phyloP scores from a whole-genome alignment of 1,140 invertebrate genomes.

The Archivesica marissinica region DNA sequence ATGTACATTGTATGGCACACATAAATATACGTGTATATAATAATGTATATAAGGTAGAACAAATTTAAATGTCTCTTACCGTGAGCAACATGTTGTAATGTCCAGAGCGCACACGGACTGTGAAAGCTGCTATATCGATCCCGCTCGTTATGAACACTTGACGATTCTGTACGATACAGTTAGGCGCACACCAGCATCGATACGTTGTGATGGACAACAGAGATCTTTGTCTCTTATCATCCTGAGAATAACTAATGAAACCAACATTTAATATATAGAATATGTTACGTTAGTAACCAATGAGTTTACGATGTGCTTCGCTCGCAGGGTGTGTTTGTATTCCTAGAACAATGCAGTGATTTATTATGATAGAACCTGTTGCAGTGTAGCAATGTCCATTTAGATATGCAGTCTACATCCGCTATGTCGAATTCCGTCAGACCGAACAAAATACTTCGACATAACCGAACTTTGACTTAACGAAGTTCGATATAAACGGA shows the following conservation, averaged over 20 bases:
- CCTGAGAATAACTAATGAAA: not conserved
- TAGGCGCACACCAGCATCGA: not conserved
- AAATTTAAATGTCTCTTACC: conserved; percentile 19
- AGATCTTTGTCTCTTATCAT: not conserved
- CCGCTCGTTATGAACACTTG: not conserved
- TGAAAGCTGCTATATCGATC: not conserved
- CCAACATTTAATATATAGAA: conserved; percentile 26
- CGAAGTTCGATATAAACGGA: no score
- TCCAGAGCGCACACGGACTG: not conserved
- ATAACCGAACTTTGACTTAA: no score
- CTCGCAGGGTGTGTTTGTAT: not conserved
- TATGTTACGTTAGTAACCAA: conserved; percentile 14
- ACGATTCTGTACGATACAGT: not conserved
- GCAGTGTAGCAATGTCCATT: no score
- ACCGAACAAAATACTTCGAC: no score
- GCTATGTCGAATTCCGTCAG: no score
- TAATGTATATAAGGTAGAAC: no score
- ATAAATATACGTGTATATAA: no score
- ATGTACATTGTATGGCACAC: no score
- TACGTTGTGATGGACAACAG: not conserved
- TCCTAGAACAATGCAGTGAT: no score
- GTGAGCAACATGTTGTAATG: conserved; percentile 15
- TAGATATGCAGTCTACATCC: no score
- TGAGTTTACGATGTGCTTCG: conserved; percentile 11
- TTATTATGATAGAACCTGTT: no score